Base-by-base conservation (phyloP, 2,797 vertebrate genomes). In the Urosaurus nigricauda region DNA sequence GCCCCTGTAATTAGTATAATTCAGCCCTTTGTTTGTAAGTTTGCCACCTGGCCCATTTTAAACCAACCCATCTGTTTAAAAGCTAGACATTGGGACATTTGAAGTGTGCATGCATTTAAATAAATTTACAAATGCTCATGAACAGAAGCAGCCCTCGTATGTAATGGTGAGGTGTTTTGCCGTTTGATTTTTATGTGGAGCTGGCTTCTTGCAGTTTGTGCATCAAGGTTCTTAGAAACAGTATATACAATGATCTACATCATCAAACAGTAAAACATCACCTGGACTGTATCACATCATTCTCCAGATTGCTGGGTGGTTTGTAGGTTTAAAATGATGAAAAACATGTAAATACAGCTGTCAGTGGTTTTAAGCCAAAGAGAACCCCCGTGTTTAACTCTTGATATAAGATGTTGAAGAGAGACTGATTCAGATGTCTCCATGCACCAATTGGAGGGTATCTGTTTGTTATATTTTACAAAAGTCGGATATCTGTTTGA, bases 11-110 rank as follows among this genome's bases (percentile, higher is more conserved):
- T 83, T 77, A 83, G 73, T 14, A 35, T 51, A n/a, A 53, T 53
- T 37, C 71, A 65, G 32, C 56, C 43, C 43, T 88, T 71, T 56
- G 65, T 74, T 60, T 73, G 79, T n/a, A 73, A 74, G 79, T 68
- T 87, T 32, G 63, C 86, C 53, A 43, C 68, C 26, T 87, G 86
- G 65, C 78, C 68, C 5, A 17, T 74, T 40, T 43, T 40, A 37
- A 74, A n/a, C 13, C n/a, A 63, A 32, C 32, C 80, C 40, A 19
- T 32, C 86, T 87, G 63, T 56, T 73, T 12, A n/a, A 79, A n/a
- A 8, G 21, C 47, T 74, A 87, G 79, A 73, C 35, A 43, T 2
- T 14, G 53, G 79, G 79, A 35, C 79, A 24, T 58, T 47, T 58
- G 19, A 5, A 40, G 24, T 73, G 86, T 47, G 79, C 65, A 24